A percentile compares a stretch with the other conserved stretches of the same genome.
Evolutionary conservation across 2,888 invertebrate species (phyloP).

Genomic region (Theretra japonica): DNA sequence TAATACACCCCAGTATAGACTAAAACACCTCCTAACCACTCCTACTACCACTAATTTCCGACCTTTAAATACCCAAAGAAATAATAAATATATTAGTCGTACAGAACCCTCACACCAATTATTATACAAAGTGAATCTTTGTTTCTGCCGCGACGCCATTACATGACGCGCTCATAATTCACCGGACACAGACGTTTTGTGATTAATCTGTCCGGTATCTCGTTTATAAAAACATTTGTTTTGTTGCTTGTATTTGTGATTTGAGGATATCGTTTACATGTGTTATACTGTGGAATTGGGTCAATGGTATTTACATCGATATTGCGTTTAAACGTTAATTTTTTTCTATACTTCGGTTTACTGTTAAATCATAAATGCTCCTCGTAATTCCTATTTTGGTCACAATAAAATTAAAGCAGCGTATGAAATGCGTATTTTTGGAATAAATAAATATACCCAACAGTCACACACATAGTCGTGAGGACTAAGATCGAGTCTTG

Average conservation of each 20-base stretch:
- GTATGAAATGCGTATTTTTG: too few species aligned
- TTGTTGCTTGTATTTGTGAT: constrained; percentile 46
- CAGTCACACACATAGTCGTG: too few species aligned
- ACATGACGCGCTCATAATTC: constrained; percentile 59
- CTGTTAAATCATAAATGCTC: too few species aligned
- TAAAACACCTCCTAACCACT: too few species aligned
- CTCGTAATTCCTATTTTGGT: too few species aligned
- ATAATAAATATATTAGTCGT: neutral
- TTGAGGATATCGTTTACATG: constrained; percentile 38
- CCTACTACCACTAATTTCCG: too few species aligned
- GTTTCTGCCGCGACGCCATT: constrained; percentile 62
- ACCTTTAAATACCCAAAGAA: neutral
- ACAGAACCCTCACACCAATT: constrained; percentile 18
- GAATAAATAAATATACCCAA: too few species aligned
- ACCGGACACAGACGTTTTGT: constrained; percentile 46
- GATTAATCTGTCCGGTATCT: constrained; percentile 33
- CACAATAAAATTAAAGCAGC: too few species aligned
- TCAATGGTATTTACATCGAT: neutral
- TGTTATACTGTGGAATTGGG: constrained; percentile 12
- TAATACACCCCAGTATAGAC: too few species aligned
- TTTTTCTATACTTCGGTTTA: too few species aligned
- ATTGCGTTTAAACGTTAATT: neutral
- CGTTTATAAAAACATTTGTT: constrained; percentile 42
- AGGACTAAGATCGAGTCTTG: too few species aligned
- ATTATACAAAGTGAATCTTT: constrained; percentile 48